Base-by-base conservation (phyloP, 1,140 invertebrate genomes). In the Heliconius nattereri region DNA sequence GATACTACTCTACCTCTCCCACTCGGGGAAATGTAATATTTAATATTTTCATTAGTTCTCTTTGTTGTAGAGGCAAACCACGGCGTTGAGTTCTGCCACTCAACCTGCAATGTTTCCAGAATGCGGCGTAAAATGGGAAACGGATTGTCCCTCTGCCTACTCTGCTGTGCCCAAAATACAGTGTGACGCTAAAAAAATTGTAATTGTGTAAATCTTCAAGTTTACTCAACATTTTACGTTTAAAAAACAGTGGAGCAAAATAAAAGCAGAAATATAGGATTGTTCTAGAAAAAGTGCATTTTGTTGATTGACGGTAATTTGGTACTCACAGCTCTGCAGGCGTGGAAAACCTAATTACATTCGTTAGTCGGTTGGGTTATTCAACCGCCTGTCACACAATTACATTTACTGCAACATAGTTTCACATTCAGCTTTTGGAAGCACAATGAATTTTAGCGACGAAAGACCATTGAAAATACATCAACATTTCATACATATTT, bases 331-430 rank as follows among this genome's bases (percentile, higher is more conserved):
- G 75, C 37, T 81, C 76, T 78, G 80, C 80, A 81, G 80, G 80
- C 80, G 80, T 71, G 80, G 80, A 81, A 81, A 81, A 81, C 76
- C 80, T 81, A 81, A 81, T 81, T 81, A 81, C 76, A 78, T 81
- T 78, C 80, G 76, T 81, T 81, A 78, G 80, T 78, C 80, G 80
- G 76, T 78, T 73, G 73, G 76, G 80, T 81, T 81, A 81, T 81
- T 75, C 73, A 78, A 78, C 80, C 73, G 80, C 57, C 80, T 81
- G 72, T 74, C 76, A 78, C 73, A 66, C 80, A 81, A 75, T 78
- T 81, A 77, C 73, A 81, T 75, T 80, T 80, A 75, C 75, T 76
- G 75, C 73, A 76, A 71, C 75, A 57, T 19, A 54, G 70, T 80
- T 76, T 80, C 72, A 80, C 74, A 74, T 71, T 76, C 73, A 75